Evolutionary conservation across 2,888 invertebrate species (phyloP).

Genomic region (Caenorhabditis sinica): DNA sequence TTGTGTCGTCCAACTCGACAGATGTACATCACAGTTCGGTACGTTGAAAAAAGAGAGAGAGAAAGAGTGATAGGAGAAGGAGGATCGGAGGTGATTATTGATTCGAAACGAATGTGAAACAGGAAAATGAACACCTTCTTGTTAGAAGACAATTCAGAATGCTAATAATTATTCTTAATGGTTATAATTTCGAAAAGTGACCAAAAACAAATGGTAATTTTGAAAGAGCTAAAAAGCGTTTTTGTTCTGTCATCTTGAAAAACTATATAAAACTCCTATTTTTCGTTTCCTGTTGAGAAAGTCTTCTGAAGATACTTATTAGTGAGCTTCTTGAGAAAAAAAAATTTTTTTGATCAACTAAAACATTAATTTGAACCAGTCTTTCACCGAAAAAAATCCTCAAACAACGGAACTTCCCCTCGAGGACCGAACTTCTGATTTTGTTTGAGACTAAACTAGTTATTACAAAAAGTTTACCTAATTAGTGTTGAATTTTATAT

Average conservation of each 20-base stretch:
- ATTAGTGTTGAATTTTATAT: too few relatives aligned
- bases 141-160: neutral
- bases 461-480: too few relatives aligned
- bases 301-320: neutral
- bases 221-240: too few relatives aligned
- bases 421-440: neutral
- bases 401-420: neutral
- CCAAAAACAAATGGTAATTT: too few relatives aligned
- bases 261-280: too few relatives aligned
- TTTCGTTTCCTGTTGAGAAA: neutral
- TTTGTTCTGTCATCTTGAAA: too few relatives aligned
- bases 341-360: neutral
- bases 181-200: too few relatives aligned
- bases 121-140: neutral
- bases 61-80: constrained; percentile 27
- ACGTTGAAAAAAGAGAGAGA: constrained; percentile 37
- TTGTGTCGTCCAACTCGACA: constrained; percentile 12
- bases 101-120: constrained; percentile 15
- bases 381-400: too few relatives aligned
- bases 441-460: too few relatives aligned
- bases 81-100: constrained; percentile 43
- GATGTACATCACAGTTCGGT: constrained; percentile 57
- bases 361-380: neutral
- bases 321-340: too few relatives aligned
- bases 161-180: too few relatives aligned